Conservation (phyloP, 1,140 invertebrate species). For the Drosophila varians region DNA sequence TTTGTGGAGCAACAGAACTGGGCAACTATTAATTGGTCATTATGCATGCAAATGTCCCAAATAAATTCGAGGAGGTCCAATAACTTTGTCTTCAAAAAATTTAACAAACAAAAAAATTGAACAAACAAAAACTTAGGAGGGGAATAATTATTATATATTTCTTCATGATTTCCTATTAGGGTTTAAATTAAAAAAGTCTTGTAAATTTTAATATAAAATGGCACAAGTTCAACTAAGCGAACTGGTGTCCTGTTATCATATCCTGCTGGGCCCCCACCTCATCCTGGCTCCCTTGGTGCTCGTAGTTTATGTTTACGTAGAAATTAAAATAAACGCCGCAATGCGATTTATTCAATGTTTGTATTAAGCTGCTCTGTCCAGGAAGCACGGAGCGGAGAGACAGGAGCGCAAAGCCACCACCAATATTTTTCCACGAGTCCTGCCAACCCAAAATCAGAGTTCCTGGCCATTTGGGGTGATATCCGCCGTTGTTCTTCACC, state of each 20-base stretch:
- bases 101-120: too few species aligned
- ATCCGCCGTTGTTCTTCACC: constrained; percentile 55
- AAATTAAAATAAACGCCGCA: constrained; percentile 81
- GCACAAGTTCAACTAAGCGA: constrained; percentile 36
- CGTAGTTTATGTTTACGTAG: constrained; percentile 79
- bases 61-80: background rate
- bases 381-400: constrained; percentile 29
- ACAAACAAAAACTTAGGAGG: too few species aligned
- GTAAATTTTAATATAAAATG: constrained; percentile 37
- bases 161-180: background rate
- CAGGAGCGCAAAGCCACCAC: constrained; percentile 52
- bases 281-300: constrained; percentile 56
- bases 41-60: constrained; percentile 30
- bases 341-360: constrained; percentile 81
- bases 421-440: background rate
- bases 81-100: too few species aligned
- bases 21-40: constrained; percentile 32
- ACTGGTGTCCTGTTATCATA: constrained; percentile 9
- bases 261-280: constrained; percentile 28
- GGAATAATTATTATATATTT: too few species aligned
- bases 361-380: constrained; percentile 76
- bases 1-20: constrained; percentile 7
- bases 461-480: constrained; percentile 72
- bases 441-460: constrained; percentile 36
- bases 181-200: constrained; percentile 17